Evolutionary conservation across 37 sponge, comb jelly and placozoan species (phyloP), one percentile per base, ranked within the genome.

Genomic region (Aplysina aerophoba): DNA sequence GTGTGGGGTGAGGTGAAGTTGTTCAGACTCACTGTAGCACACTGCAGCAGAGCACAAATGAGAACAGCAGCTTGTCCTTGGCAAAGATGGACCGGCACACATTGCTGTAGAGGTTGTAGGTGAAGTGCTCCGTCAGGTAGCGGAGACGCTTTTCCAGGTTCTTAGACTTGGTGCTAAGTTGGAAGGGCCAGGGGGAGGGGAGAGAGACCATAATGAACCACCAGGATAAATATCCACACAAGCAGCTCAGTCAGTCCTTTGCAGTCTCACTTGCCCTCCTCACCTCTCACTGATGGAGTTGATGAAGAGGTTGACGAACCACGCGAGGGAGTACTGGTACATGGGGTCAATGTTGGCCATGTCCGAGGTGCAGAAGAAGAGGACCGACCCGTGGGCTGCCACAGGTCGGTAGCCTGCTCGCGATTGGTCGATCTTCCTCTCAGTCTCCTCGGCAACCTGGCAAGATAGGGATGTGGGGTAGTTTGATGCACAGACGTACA

Each of bases 51-150:
- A 99, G 99, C 0, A 99, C 44, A 88, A 99, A 99, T 21, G 99
- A 99, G 92, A 99, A 99, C 55, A 99, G 96, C 16, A 99, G 95
- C 86, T 99, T 99, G 90, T 99, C 99, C 64, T 98, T 99, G 87
- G 94, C 99, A 88, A 99, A 98, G 39, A 99, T 91, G 1, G 99
- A 99, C 55, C 99, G 93, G 72, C 99, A 99, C 58, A 99, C 86
- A 69, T 99, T 99, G 68, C 95, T 92, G 87, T 99, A 99, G 35
- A 99, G 85, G 83, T 95, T 99, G 90, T 99, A 99, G 44, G 99
- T 99, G 87, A 96, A 99, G 90, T 99, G 96, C 25, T 99, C 99
- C 4, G 94, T 96, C 31, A 99, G 89, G 85, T 97, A 95, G 16
- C 94, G 86, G 41, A 99, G 81, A 21, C 99, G 73, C 33, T 90